Percentiles rank a stretch among this genome's conserved stretches.
These are phyloP conservation scores for Lutraria lutraria DNA, from an alignment of 2,888 invertebrate species.

Conservation along the genomic window DNA sequence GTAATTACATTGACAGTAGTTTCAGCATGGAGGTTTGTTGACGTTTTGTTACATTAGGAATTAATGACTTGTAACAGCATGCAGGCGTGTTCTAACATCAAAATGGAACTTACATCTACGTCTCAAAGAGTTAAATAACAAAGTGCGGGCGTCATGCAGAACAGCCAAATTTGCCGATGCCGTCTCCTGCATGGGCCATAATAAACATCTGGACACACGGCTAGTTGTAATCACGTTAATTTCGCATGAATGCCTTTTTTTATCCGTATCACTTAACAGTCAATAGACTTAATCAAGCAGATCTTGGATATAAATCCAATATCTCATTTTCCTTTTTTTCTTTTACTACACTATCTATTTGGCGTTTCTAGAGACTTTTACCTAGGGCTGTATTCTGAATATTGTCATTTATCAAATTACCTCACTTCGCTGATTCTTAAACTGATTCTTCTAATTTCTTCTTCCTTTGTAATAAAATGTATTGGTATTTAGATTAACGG, in stretches of 20 bases:
- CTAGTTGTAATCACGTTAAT: not conserved
- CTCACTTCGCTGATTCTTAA: constrained; percentile 7
- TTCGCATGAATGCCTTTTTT: not conserved
- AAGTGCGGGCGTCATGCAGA: not conserved
- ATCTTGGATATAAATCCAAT: not conserved
- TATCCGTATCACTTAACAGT: constrained; percentile 2
- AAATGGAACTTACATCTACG: not conserved
- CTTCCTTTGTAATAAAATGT: constrained; percentile 19
- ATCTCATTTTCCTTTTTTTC: not conserved
- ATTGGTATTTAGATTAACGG: constrained; percentile 24
- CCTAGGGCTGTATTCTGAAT: not conserved
- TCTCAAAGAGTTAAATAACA: not conserved
- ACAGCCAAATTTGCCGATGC: not conserved
- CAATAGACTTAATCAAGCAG: not conserved
- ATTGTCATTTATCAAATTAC: constrained; percentile 23
- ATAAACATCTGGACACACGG: not conserved
- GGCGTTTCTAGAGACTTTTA: not conserved
- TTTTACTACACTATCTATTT: not conserved
- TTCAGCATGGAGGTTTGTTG: not conserved
- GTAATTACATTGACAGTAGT: too few species aligned
- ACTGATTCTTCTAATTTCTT: constrained; percentile 15
- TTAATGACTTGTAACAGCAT: not conserved
- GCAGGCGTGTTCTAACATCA: not conserved
- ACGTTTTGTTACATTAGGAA: not conserved
- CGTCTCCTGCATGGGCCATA: not conserved